Percentiles rank a stretch among this genome's conserved stretches.
phyloP scores from a whole-genome alignment of 2,797 vertebrate species.

The Linurgus olivaceus region DNA sequence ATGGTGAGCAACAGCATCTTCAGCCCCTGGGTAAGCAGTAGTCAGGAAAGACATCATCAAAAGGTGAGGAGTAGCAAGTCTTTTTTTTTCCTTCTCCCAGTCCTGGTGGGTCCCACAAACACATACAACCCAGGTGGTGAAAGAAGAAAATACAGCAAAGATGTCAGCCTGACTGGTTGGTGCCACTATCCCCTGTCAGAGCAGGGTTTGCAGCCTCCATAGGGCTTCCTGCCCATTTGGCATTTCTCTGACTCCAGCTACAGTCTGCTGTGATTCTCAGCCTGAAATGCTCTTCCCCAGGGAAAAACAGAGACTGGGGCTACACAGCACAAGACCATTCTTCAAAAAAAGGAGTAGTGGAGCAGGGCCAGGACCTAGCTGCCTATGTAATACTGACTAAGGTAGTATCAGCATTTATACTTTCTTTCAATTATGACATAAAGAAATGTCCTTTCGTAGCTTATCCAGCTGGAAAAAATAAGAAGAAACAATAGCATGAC shows the following conservation, averaged over 20 bases:
- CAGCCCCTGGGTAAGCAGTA: not conserved
- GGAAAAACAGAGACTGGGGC: not conserved
- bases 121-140: not conserved
- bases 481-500: conserved; percentile 55
- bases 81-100: not conserved
- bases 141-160: not conserved
- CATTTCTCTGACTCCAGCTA: not conserved
- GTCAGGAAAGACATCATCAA: not conserved
- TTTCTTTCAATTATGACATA: conserved; percentile 38
- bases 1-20: not conserved
- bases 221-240: not conserved
- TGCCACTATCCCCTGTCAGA: not conserved
- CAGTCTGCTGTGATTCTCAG: not conserved
- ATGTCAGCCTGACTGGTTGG: not conserved
- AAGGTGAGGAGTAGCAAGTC: not conserved
- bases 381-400: not conserved
- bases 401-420: not conserved
- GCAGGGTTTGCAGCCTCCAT: not conserved
- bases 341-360: not conserved
- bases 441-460: conserved; percentile 47
- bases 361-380: not conserved
- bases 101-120: not conserved
- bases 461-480: conserved; percentile 47
- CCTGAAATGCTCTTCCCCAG: not conserved
- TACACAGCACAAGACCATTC: not conserved